These are phyloP conservation scores for Anthophora plumipes DNA, from an alignment of 2,888 invertebrate genomes.

Conservation along the genomic window DNA sequence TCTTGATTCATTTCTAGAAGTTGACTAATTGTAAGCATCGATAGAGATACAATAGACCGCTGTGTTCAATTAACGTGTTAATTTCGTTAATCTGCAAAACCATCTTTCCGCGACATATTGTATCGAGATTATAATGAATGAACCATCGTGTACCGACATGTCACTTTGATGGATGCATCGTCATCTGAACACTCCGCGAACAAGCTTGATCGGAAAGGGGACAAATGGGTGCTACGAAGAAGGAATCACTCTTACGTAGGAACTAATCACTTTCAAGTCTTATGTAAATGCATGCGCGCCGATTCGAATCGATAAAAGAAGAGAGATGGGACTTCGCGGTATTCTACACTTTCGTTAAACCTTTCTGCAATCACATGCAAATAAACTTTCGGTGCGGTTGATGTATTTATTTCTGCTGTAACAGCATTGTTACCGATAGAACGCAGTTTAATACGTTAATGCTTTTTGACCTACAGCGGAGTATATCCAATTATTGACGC, in stretches of 20 bases:
- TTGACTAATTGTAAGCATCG: no score
- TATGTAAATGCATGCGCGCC: constrained; percentile 3
- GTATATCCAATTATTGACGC: no score
- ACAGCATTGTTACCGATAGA: not conserved
- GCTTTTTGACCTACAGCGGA: no score
- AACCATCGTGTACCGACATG: constrained; percentile 7
- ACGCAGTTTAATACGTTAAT: not conserved
- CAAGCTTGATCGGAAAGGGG: not conserved
- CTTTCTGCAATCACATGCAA: not conserved
- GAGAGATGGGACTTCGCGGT: not conserved
- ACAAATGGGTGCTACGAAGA: not conserved
- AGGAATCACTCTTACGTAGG: not conserved
- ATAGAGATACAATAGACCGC: constrained; percentile 16
- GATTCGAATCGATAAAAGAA: constrained; percentile 1
- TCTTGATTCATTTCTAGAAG: constrained; percentile 40
- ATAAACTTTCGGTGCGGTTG: not conserved
- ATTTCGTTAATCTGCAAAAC: constrained; percentile 20
- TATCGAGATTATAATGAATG: constrained; percentile 20
- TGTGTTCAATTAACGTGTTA: constrained; percentile 38
- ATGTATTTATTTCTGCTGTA: not conserved
- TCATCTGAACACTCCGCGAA: not conserved
- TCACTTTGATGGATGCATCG: constrained; percentile 16
- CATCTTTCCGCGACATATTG: constrained; percentile 7
- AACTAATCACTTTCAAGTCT: not conserved
- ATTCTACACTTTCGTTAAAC: not conserved